A percentile compares a stretch with the other conserved stretches of the same genome.
phyloP scores from a whole-genome alignment of 35 echinoderm and acorn worm species.

The Chiridota heheva region DNA sequence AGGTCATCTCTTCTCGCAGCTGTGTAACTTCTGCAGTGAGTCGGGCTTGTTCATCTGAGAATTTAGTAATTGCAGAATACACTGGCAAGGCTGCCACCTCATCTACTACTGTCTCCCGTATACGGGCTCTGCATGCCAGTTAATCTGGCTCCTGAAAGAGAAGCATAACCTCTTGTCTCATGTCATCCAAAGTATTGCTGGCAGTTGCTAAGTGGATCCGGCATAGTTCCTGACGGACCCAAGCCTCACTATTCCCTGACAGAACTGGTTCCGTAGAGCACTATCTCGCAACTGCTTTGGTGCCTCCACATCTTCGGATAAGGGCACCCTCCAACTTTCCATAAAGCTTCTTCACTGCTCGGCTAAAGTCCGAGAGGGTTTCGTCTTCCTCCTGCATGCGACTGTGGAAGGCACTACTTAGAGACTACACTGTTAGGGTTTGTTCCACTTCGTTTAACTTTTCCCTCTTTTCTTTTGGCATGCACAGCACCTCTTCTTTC shows the following conservation, averaged over 20 bases:
- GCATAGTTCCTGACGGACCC: constrained; percentile 25
- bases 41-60: too few relatives aligned
- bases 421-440: background rate
- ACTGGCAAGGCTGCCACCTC: too few relatives aligned
- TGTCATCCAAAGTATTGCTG: background rate
- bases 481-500: constrained; percentile 45
- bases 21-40: too few relatives aligned
- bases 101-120: too few relatives aligned
- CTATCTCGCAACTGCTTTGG: constrained; percentile 1
- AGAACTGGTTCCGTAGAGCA: constrained; percentile 14
- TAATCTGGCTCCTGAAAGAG: background rate
- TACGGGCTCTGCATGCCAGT: too few relatives aligned
- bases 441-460: background rate
- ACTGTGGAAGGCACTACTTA: constrained; percentile 35
- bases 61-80: too few relatives aligned
- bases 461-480: background rate
- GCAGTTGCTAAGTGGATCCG: constrained; percentile 1
- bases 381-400: too few relatives aligned
- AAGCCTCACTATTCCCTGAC: constrained; percentile 15
- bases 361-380: constrained; percentile 39
- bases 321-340: constrained; percentile 14
- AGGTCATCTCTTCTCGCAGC: too few relatives aligned
- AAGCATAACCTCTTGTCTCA: constrained; percentile 1
- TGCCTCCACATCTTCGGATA: background rate
- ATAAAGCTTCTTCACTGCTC: constrained; percentile 15